Evolutionary conservation across 2,888 invertebrate genomes (phyloP).

Genomic region (Sarcophaga rosellei): DNA sequence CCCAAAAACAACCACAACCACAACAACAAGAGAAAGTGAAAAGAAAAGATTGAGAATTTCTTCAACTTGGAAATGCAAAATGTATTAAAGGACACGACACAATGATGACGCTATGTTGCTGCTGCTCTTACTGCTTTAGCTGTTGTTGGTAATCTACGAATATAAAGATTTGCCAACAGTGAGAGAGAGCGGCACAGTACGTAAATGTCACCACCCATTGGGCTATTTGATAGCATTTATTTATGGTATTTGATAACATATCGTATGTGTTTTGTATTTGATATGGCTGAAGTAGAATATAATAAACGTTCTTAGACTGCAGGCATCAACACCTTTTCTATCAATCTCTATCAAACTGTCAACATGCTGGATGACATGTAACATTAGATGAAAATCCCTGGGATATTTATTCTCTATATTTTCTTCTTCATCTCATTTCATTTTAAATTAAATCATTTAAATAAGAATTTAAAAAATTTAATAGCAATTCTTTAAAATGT

Average conservation of each 20-base stretch:
- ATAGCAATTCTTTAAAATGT: background rate
- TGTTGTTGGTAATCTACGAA: slow-evolving; percentile 39
- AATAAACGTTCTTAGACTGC: slow-evolving; percentile 62
- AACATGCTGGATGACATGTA: slow-evolving; percentile 65
- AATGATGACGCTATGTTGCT: slow-evolving; percentile 20
- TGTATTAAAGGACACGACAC: background rate
- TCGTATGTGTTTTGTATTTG: background rate
- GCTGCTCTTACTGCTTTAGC: background rate
- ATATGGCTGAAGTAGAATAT: slow-evolving; percentile 17
- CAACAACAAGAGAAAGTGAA: slow-evolving; percentile 7
- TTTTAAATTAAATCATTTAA: background rate
- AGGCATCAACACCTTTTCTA: slow-evolving; percentile 68
- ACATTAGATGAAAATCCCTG: slow-evolving; percentile 62
- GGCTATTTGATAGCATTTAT: slow-evolving; percentile 36
- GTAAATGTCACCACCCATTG: slow-evolving; percentile 61
- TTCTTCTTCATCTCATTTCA: background rate
- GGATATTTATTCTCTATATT: slow-evolving; percentile 21
- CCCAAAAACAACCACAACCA: background rate
- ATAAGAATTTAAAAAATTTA: background rate
- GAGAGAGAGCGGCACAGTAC: background rate
- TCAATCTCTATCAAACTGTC: slow-evolving; percentile 68
- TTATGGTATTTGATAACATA: slow-evolving; percentile 35
- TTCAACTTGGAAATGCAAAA: slow-evolving; percentile 30
- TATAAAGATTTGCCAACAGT: slow-evolving; percentile 33
- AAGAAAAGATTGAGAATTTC: slow-evolving; percentile 26